Evolutionary conservation across 2,888 invertebrate species (phyloP), one percentile per base, ranked within the genome.

Genomic region (Tetranychus piercei): DNA sequence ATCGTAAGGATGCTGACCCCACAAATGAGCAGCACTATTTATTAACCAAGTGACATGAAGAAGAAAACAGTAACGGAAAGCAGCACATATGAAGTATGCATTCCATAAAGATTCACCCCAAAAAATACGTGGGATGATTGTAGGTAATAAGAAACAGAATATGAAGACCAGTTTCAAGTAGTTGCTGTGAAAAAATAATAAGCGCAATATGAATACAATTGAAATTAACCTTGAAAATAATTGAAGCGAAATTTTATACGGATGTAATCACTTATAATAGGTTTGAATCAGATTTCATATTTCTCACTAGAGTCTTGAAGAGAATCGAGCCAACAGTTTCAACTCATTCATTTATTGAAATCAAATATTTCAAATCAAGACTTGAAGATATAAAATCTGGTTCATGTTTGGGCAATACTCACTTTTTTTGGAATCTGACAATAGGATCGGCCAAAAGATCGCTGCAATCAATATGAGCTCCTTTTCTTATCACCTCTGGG

Each of bases 11-110:
- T 88, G 88, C 79, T 88, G 88, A n/a, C 94, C 94, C 87, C 90
- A 94, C 85, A 92, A 87, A 82, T 95, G 95, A 0, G 95, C 94
- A 15, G 91, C 89, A 81, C 92, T 93, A 82, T 95, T 95, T n/a
- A 95, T 94, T 80, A 90, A 88, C 86, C 90, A 96, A 1, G 95
- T 95, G 78, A 91, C 89, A 83, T 96, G 92, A 9, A 96, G 86
- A 0, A 90, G 90, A 78, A 88, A 85, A 74, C 88, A 88, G 83
- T 94, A 95, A 73, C 95, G 87, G 78, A 88, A 86, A 77, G 91
- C 88, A 1, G 86, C 85, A 80, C 90, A 89, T 9, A 94, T 86
- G 85, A 90, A 89, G 83, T 92, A 93, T 6, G 92, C 89, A 79
- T 87, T 87, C 84, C 88, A 86, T 15, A 90, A 81, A 1, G 86